A percentile compares a stretch with the other conserved stretches of the same genome.
phyloP scores from a whole-genome alignment of 2,888 invertebrate species.

The Neoscelio sp. region DNA sequence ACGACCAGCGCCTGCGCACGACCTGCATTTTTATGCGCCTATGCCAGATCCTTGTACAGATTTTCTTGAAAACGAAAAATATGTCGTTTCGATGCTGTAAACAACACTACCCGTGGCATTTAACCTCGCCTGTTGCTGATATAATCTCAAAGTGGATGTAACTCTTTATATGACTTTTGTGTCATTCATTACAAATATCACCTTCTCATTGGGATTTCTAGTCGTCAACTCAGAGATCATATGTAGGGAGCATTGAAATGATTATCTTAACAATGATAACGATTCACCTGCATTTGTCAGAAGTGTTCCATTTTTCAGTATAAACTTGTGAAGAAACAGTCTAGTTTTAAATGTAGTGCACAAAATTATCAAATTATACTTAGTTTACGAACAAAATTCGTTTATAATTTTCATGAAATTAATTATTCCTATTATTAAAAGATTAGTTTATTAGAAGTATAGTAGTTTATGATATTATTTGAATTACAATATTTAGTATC shows the following conservation, averaged over 20 bases:
- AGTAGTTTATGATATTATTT: no score
- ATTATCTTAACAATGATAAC: neutral
- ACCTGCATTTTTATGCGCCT: conserved; percentile 81
- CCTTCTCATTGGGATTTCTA: conserved; percentile 18
- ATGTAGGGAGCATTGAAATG: no score
- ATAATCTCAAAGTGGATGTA: conserved; percentile 58
- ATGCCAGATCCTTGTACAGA: conserved; percentile 79
- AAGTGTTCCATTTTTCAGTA: conserved; percentile 3
- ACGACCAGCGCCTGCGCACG: conserved; percentile 78
- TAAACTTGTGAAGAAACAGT: no score
- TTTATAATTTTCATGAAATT: no score
- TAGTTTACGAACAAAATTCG: no score
- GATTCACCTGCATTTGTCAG: neutral
- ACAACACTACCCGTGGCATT: conserved; percentile 67
- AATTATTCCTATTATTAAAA: no score
- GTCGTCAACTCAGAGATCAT: conserved; percentile 7
- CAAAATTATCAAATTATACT: no score
- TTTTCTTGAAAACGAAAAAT: conserved; percentile 78
- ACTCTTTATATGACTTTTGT: conserved; percentile 61
- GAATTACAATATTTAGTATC: no score
- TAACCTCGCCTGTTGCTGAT: conserved; percentile 55
- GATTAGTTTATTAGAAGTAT: no score
- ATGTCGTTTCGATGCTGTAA: conserved; percentile 73
- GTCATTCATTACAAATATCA: conserved; percentile 57
- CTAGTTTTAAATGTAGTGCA: no score